A percentile compares a stretch with the other conserved stretches of the same genome.
Evolutionary conservation across 2,113 vertebrate genomes (phyloP).

Genomic region (Corythornis vintsioides): DNA sequence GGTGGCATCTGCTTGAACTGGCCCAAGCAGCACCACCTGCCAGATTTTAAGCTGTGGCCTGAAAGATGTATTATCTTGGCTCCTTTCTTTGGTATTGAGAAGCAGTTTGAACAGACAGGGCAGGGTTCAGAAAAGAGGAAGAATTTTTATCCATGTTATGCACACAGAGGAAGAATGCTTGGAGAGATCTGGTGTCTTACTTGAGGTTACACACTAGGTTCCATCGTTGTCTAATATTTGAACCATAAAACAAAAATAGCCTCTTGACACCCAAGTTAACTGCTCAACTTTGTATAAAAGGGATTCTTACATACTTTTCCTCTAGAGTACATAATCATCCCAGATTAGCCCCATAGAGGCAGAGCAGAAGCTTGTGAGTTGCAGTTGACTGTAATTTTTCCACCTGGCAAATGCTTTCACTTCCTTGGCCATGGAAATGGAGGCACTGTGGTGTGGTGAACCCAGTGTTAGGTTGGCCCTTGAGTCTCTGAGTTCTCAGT

Average conservation of each 20-base stretch:
- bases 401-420: too few species aligned
- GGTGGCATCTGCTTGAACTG: neutral
- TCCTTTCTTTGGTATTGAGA: neutral
- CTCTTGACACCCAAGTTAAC: neutral
- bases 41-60: neutral
- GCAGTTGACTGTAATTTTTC: neutral
- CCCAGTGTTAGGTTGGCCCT: too few species aligned
- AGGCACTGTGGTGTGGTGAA: too few species aligned
- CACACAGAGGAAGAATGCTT: neutral
- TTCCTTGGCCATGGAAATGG: too few species aligned
- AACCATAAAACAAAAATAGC: neutral
- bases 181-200: neutral
- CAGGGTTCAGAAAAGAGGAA: neutral
- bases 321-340: neutral
- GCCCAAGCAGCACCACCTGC: neutral
- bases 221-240: neutral
- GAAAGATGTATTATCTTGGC: neutral
- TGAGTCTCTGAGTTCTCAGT: too few species aligned
- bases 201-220: neutral
- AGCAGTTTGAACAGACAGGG: neutral
- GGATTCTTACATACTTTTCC: neutral
- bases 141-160: neutral
- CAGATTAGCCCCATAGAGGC: neutral
- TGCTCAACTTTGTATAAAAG: neutral
- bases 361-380: neutral